phyloP scores from a whole-genome alignment of 1,140 invertebrate species.

The Calliphora vicina region DNA sequence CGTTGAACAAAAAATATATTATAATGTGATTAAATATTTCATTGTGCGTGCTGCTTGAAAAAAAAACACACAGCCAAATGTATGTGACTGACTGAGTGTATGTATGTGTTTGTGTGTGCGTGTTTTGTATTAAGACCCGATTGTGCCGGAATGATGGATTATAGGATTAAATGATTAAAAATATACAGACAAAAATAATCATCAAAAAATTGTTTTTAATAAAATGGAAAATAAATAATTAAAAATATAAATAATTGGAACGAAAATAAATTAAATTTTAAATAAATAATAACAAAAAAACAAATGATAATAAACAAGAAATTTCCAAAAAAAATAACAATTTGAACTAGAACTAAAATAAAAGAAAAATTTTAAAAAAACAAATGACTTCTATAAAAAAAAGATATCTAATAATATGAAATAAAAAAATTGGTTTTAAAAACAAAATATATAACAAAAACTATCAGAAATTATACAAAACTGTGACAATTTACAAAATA shows the following conservation, averaged over 20 bases:
- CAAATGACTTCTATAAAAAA: no score
- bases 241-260: not conserved
- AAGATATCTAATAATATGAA: no score
- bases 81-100: not conserved
- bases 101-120: not conserved
- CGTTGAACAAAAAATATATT: not conserved
- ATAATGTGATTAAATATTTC: not conserved
- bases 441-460: no score
- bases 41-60: not conserved
- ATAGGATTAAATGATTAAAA: slow-evolving; percentile 22
- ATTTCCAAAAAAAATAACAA: not conserved
- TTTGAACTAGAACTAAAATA: not conserved
- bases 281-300: not conserved
- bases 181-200: not conserved
- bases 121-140: not conserved
- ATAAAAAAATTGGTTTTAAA: no score
- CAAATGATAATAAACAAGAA: not conserved
- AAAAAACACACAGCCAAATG: not conserved
- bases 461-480: no score
- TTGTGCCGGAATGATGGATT: slow-evolving; percentile 27
- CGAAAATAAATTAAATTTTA: not conserved
- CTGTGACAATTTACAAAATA: no score
- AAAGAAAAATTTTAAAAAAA: no score
- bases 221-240: not conserved
- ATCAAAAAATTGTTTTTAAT: not conserved